Conservation (phyloP, 2,888 invertebrate species). For the Lepidocyrtoides sp. region DNA sequence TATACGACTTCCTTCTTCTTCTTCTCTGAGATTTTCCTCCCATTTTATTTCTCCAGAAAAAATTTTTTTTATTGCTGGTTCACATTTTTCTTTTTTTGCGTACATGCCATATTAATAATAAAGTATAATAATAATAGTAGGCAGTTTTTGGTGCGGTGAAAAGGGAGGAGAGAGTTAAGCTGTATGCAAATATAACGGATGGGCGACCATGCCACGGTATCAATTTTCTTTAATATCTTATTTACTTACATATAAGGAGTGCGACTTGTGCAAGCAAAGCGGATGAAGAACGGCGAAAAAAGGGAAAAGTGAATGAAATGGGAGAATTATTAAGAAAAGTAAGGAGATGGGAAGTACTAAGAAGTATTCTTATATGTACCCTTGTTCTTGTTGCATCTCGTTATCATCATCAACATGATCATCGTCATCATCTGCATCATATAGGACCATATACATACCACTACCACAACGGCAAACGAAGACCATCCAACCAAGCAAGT, state of each 20-base stretch:
- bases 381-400: constrained; percentile 44
- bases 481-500: constrained; percentile 15
- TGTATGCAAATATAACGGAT: constrained; percentile 53
- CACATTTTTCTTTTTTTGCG: neutral
- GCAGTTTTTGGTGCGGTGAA: neutral
- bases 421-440: constrained; percentile 18
- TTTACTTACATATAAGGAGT: constrained; percentile 25
- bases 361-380: neutral
- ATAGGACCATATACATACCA: neutral
- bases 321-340: constrained; percentile 11
- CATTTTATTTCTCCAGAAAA: neutral
- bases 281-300: constrained; percentile 44
- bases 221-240: constrained; percentile 61
- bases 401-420: constrained; percentile 13
- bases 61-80: constrained; percentile 21
- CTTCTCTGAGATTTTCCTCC: neutral
- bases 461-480: neutral
- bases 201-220: constrained; percentile 40
- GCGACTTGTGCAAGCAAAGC: neutral
- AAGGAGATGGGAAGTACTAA: neutral
- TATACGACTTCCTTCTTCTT: constrained; percentile 61
- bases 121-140: too few relatives aligned
- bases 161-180: constrained; percentile 24
- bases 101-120: too few relatives aligned
- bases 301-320: constrained; percentile 54